Conservation (phyloP, 2,888 invertebrate genomes). For the Clepsis dumicolana region DNA sequence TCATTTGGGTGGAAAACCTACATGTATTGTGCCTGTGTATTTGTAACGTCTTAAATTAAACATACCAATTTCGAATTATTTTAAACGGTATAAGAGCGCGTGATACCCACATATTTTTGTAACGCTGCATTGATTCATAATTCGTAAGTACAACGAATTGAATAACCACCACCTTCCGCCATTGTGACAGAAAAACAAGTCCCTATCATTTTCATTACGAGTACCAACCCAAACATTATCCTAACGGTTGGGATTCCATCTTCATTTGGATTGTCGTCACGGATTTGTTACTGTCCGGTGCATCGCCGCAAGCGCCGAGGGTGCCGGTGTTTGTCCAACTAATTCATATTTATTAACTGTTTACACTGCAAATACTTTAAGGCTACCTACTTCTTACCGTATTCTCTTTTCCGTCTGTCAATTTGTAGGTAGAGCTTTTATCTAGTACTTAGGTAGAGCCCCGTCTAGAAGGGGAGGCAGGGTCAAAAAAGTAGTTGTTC, state of each 20-base stretch:
- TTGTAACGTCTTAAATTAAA: too few species aligned
- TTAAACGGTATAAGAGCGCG: too few species aligned
- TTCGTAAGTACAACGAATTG: too few species aligned
- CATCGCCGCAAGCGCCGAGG: conserved; percentile 60
- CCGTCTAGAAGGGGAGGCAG: background rate
- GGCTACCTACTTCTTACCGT: background rate
- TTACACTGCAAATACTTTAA: conserved; percentile 34
- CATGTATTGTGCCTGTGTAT: too few species aligned
- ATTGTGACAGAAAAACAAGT: too few species aligned
- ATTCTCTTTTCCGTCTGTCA: background rate
- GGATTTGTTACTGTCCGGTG: conserved; percentile 68
- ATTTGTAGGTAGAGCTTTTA: background rate
- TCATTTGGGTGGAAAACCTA: too few species aligned
- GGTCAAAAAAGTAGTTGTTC: background rate
- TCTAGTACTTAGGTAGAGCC: background rate
- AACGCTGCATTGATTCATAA: too few species aligned
- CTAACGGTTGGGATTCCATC: conserved; percentile 46
- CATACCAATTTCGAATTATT: too few species aligned
- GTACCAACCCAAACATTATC: background rate
- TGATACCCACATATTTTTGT: too few species aligned
- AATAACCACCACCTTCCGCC: too few species aligned
- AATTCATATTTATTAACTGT: conserved; percentile 48
- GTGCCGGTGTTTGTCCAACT: conserved; percentile 53
- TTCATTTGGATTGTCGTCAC: conserved; percentile 64
- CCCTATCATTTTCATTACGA: background rate